Base-by-base conservation (phyloP, 2,888 invertebrate genomes). In the Coelopa pilipes region DNA sequence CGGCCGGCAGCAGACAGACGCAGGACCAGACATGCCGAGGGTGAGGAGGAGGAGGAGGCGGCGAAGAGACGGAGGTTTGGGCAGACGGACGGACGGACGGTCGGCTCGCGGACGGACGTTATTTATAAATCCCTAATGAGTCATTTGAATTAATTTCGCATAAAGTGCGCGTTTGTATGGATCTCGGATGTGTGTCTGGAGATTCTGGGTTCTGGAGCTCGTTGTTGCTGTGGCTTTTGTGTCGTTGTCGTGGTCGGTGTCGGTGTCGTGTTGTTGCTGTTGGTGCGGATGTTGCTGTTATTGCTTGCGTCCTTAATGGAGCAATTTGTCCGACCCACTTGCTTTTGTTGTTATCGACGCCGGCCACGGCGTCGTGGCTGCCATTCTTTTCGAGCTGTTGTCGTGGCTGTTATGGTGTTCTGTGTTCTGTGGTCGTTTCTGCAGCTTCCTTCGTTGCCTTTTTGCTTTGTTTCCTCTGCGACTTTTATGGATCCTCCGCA, bases 71-170 rank as follows among this genome's bases (percentile, higher is more conserved):
- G 13, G 62, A 24, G 13, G 15, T 19, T 19, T 45, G 17, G 47
- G 19, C 67, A 24, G 21, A 50, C 50, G 12, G 53, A n/a, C 67
- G 24, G 21, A 60, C 46, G 13, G 49, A 53, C 63, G n/a, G 57
- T 17, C 55, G 19, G 65, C 45, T 17, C 17, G 17, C 55, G 46
- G 63, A 53, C 63, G 13, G 71, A 65, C 53, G 65, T 46, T 62
- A 63, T 59, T 69, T 69, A 46, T 59, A 69, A 50, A 57, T 70
- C 70, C 70, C 70, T 59, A 57, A 70, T 70, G 70, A 70, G 59
- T 70, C 59, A 57, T 70, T 70, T 70, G 70, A 70, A 70, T 70
- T 70, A 70, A 70, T 70, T 70, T 70, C 70, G 60, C 60, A 70
- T 70, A 59, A 70, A 70, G 59, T 59, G 70, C 34, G 62, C 62